Conservation (phyloP, 1,140 invertebrate species). For the Teleogryllus occipitalis region DNA sequence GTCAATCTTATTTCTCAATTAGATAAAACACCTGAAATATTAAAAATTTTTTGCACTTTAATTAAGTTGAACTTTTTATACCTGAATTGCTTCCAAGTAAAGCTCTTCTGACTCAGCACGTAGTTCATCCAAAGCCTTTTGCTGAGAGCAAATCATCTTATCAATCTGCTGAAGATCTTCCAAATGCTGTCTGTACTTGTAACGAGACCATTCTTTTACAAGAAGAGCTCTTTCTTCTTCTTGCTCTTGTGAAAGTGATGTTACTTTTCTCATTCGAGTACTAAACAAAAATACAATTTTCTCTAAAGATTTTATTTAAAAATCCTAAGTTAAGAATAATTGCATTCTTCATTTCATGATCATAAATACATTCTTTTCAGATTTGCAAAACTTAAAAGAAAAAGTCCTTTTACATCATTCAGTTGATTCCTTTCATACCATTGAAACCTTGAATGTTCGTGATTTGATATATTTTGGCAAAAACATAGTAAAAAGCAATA, state of each 20-base stretch:
- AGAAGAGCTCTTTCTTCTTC: constrained; percentile 47
- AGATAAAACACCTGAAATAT: not conserved
- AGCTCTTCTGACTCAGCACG: constrained; percentile 68
- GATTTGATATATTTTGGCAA: no score
- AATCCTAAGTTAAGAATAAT: not conserved
- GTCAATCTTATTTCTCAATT: not conserved
- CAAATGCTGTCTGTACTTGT: constrained; percentile 53
- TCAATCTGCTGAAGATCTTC: constrained; percentile 58
- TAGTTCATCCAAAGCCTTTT: constrained; percentile 66
- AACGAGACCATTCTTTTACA: constrained; percentile 63
- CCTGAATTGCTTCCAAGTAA: constrained; percentile 72
- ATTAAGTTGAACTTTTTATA: constrained; percentile 31
- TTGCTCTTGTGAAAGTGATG: constrained; percentile 40
- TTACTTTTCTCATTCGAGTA: constrained; percentile 46
- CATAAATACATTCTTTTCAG: no score
- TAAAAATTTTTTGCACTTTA: not conserved
- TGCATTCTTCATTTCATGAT: no score
- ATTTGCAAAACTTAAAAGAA: no score
- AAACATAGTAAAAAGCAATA: no score
- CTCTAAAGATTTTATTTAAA: not conserved
- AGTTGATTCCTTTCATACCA: no score
- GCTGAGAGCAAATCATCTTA: constrained; percentile 55
- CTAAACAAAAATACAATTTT: constrained; percentile 1
- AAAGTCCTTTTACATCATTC: no score
- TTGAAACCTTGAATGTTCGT: no score